Evolutionary conservation across 1,140 invertebrate species (phyloP).

Genomic region (Chionoecetes opilio): DNA sequence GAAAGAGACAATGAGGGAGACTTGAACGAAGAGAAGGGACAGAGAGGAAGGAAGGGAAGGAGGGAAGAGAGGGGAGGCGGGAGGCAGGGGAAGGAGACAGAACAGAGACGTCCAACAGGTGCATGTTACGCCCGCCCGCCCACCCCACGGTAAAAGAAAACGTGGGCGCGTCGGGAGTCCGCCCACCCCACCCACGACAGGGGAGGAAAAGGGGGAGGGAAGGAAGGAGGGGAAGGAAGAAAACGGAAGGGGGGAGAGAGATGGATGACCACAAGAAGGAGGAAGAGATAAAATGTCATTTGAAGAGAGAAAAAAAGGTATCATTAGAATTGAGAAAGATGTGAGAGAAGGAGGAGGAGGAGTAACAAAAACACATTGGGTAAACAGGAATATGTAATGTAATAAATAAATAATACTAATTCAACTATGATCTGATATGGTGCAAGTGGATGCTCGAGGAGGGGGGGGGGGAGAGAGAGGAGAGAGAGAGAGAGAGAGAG

Average conservation of each 20-base stretch:
- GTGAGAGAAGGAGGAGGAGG: not conserved
- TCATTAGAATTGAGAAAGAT: too few species aligned
- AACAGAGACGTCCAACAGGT: not conserved
- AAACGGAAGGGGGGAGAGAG: not conserved
- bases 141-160: not conserved
- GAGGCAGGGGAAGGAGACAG: not conserved
- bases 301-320: too few species aligned
- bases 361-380: not conserved
- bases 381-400: too few species aligned
- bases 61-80: not conserved
- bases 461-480: not conserved
- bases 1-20: not conserved
- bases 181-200: not conserved
- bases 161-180: slow-evolving; percentile 7
- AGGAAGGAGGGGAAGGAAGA: not conserved
- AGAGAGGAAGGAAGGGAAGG: not conserved
- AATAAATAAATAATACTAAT: too few species aligned
- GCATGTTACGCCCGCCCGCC: not conserved
- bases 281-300: too few species aligned
- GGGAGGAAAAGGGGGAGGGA: not conserved
- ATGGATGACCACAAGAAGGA: not conserved
- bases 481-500: not conserved
- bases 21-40: not conserved
- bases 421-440: too few species aligned
- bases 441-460: too few species aligned